Conservation (phyloP, 2,113 vertebrate species). For the Lutjanus erythropterus region DNA sequence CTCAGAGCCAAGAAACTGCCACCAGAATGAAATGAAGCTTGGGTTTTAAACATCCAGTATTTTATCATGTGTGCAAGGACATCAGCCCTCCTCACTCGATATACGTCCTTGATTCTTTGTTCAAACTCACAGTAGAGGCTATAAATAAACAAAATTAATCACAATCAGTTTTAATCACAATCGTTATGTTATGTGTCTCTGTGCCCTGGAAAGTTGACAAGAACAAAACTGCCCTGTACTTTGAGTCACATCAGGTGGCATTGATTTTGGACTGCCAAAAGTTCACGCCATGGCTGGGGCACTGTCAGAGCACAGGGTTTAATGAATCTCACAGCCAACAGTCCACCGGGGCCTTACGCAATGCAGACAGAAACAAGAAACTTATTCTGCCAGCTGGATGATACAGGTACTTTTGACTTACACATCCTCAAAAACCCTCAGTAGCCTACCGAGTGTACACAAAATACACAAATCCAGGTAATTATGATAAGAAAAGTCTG, state of each 20-base stretch:
- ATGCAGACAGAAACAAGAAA: constrained; percentile 38
- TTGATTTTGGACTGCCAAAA: constrained; percentile 50
- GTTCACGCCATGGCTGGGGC: constrained; percentile 24
- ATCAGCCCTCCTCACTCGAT: not conserved
- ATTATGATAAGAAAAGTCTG: constrained; percentile 8
- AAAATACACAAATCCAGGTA: constrained; percentile 1
- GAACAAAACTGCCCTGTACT: constrained; percentile 54
- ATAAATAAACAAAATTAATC: constrained; percentile 15
- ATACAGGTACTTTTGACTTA: constrained; percentile 40
- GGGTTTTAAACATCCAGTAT: not conserved
- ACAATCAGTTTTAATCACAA: constrained; percentile 27
- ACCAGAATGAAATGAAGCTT: constrained; percentile 8
- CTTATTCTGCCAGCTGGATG: constrained; percentile 16
- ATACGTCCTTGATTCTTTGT: constrained; percentile 1
- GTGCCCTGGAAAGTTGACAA: constrained; percentile 44
- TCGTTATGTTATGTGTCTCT: constrained; percentile 16
- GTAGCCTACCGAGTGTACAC: not conserved
- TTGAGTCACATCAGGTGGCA: constrained; percentile 63
- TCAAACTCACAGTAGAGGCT: not conserved
- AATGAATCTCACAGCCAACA: constrained; percentile 50
- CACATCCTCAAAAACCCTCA: not conserved
- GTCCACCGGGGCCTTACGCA: constrained; percentile 55
- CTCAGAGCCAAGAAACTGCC: constrained; percentile 31
- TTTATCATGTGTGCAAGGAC: not conserved
- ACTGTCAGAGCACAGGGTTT: constrained; percentile 50